Conservation (phyloP, 2,113 vertebrate species). For the Cranoglanis bouderius region DNA sequence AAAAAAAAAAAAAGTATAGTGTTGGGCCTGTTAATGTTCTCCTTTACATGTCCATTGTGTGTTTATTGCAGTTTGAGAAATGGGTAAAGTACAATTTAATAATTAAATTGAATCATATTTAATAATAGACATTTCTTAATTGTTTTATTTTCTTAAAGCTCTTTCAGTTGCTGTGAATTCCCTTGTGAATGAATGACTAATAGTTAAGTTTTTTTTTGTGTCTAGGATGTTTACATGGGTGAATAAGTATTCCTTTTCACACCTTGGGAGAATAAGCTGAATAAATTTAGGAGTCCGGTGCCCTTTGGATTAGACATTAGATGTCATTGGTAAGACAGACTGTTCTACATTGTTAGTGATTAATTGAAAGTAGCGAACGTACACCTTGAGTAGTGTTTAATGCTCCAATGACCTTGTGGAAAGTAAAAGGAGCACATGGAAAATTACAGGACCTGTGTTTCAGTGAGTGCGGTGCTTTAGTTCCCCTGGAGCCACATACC, state of each 20-base stretch:
- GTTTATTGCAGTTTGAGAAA: background rate
- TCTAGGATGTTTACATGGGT: slow-evolving; percentile 49
- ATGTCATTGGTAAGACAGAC: slow-evolving; percentile 47
- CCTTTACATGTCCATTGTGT: background rate
- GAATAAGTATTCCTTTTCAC: slow-evolving; percentile 57
- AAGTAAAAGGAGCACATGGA: slow-evolving; percentile 37
- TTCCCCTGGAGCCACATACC: slow-evolving; percentile 26
- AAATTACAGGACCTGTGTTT: slow-evolving; percentile 36
- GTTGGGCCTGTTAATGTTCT: background rate
- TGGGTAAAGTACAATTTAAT: background rate
- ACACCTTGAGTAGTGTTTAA: slow-evolving; percentile 42
- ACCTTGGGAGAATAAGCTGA: slow-evolving; percentile 54
- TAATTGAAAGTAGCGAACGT: slow-evolving; percentile 43
- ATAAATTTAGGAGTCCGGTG: slow-evolving; percentile 55
- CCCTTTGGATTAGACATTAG: slow-evolving; percentile 55
- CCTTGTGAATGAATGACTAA: slow-evolving; percentile 52
- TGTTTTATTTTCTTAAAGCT: background rate
- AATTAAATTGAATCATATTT: background rate
- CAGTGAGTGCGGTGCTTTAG: background rate
- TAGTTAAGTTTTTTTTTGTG: slow-evolving; percentile 39
- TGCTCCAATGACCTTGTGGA: slow-evolving; percentile 44
- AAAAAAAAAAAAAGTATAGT: background rate
- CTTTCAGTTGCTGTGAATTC: slow-evolving; percentile 19
- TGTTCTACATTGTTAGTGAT: slow-evolving; percentile 53
- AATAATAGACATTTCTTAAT: background rate